Base-by-base conservation (phyloP, 2,113 vertebrate species). In the Urocolius indicus region DNA sequence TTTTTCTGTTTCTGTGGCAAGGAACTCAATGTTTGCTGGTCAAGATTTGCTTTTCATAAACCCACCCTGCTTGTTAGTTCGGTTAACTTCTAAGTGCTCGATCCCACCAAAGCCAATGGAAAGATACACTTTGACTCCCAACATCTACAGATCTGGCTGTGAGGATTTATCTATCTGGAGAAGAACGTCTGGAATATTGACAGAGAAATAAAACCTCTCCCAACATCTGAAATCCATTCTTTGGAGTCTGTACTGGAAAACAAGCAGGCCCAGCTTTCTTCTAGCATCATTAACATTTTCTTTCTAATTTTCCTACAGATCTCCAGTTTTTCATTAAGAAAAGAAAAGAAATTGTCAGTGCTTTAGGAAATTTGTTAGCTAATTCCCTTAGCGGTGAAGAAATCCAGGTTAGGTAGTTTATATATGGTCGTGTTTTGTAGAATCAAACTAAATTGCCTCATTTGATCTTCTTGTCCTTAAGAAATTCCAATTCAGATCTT, bases 331-430 rank as follows among this genome's bases (percentile, higher is more conserved):
- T 86, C 72, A 77, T 84, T 84, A 90, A 84, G 72, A 74, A 92
- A 94, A 95, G 14, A 75, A 84, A 88, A 89, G 21, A 68, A 89
- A 87, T 41, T 58, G 32, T 7, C 55, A 80, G 48, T 11, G 8
- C 36, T 95, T 92, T 52, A 92, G 61, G 79, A 95, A 67, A 93
- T 75, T 81, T 94, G 46, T 92, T 82, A 68, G 27, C 27, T 68
- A 92, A 92, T 84, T 84, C 61, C 48, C n/a, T 84, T 26, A 72
- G 36, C 5, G 8, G 16, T 34, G 67, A 74, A 72, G 65, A 92
- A 94, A 96, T 78, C 11, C 88, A 89, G 79, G 36, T 75, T 90
- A 93, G 43, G 16, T 30, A 71, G 32, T 61, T 89, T 81, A 71
- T 72, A 68, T 27, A 15, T 5, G 20, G 26, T 15, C 1, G 4